Evolutionary conservation across 1,140 invertebrate species (phyloP).

Genomic region (Drosophila repleta): DNA sequence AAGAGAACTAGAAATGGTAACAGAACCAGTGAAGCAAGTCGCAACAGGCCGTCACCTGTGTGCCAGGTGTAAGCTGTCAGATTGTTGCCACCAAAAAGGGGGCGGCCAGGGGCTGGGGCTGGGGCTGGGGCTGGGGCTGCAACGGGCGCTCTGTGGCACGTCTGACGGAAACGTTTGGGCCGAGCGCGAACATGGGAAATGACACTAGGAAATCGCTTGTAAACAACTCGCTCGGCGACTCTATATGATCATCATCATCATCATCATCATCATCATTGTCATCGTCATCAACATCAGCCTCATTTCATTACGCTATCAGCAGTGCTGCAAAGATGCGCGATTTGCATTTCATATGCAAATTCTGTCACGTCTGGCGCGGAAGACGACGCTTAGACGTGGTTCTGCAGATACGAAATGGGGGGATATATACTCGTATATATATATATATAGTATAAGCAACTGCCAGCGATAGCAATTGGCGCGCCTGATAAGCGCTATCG

Average conservation of each 20-base stretch:
- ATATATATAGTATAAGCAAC: neutral
- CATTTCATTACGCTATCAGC: constrained; percentile 8
- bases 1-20: constrained; percentile 11
- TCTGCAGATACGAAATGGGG: constrained; percentile 50
- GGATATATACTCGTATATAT: neutral
- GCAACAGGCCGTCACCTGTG: constrained; percentile 63
- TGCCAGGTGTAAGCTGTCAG: constrained; percentile 75
- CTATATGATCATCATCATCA: constrained; percentile 15
- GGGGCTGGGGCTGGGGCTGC: neutral
- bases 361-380: constrained; percentile 72
- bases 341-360: constrained; percentile 61
- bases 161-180: constrained; percentile 51
- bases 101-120: neutral
- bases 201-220: constrained; percentile 81
- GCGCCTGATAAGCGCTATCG: constrained; percentile 1
- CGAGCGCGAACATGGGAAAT: constrained; percentile 69
- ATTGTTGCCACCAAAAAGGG: constrained; percentile 3
- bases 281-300: constrained; percentile 20
- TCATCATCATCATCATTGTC: constrained; percentile 25
- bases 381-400: constrained; percentile 77
- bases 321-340: constrained; percentile 32
- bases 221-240: constrained; percentile 63
- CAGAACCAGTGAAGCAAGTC: constrained; percentile 75
- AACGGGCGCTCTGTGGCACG: neutral
- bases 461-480: neutral